These are phyloP conservation scores for Toxotes lorentzi DNA, from an alignment of 2,797 vertebrate genomes.

Conservation along the genomic window DNA sequence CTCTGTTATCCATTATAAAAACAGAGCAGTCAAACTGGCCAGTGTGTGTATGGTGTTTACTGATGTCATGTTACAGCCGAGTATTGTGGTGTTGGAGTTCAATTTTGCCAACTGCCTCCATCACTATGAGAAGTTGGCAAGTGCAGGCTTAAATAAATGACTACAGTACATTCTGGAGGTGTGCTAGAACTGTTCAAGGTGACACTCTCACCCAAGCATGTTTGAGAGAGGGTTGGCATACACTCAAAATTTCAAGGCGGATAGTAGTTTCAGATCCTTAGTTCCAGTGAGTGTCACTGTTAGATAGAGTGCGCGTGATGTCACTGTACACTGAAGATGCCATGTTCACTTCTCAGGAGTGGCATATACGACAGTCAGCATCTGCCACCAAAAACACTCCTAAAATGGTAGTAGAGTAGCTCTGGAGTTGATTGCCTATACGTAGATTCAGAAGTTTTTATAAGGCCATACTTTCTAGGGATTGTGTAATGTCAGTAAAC, in stretches of 20 bases:
- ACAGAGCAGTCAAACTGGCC: neutral
- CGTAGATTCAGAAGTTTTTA: neutral
- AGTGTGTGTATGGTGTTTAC: neutral
- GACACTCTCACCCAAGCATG: constrained; percentile 2
- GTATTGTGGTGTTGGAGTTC: neutral
- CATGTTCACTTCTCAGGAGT: neutral
- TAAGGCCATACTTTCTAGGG: neutral
- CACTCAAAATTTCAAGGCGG: neutral
- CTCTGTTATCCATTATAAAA: neutral
- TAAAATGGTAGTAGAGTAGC: neutral
- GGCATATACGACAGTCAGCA: neutral
- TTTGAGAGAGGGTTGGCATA: neutral
- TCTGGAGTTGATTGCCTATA: neutral
- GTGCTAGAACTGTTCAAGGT: neutral
- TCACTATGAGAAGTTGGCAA: neutral
- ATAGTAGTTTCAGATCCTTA: neutral
- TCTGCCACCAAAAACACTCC: neutral
- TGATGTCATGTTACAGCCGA: fast-evolving
- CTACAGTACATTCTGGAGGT: constrained; percentile 3
- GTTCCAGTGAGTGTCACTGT: neutral
- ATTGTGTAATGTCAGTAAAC: neutral
- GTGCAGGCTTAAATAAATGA: constrained; percentile 13
- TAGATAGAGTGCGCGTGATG: neutral
- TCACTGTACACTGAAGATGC: neutral
- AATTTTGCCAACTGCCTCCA: neutral